These are phyloP conservation scores for Drosophila tsacasi DNA, from an alignment of 1,140 invertebrate genomes.

Conservation along the genomic window DNA sequence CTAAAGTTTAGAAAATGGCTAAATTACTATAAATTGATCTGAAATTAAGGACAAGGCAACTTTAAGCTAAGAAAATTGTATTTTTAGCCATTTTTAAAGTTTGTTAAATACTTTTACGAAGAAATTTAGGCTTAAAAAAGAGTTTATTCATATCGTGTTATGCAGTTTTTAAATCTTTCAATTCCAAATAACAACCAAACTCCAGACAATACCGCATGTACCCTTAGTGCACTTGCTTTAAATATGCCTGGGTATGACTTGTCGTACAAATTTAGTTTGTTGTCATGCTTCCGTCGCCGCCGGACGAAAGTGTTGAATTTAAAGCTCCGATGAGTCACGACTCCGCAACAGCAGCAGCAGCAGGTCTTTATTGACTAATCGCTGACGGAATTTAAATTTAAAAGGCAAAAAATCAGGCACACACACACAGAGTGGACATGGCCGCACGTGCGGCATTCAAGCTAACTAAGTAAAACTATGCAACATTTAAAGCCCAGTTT, in stretches of 20 bases:
- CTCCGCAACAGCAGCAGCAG: constrained; percentile 6
- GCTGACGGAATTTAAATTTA: constrained; percentile 46
- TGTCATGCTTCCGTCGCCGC: constrained; percentile 44
- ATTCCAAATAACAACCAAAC: background rate
- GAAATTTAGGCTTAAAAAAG: no score
- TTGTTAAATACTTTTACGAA: background rate
- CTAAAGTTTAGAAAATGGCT: background rate
- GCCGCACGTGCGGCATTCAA: constrained; percentile 30
- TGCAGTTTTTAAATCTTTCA: no score
- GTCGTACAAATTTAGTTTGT: constrained; percentile 42
- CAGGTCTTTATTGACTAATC: constrained; percentile 47
- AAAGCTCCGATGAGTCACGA: constrained; percentile 40
- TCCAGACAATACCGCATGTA: constrained; percentile 3
- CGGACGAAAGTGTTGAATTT: constrained; percentile 39
- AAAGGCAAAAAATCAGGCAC: constrained; percentile 27
- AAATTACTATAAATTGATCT: background rate
- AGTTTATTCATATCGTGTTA: no score
- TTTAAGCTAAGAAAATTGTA: background rate
- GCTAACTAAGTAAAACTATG: constrained; percentile 11
- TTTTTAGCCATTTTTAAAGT: no score
- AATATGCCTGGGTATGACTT: constrained; percentile 29
- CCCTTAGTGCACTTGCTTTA: constrained; percentile 12
- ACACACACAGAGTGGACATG: constrained; percentile 12
- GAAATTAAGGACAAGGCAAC: background rate
- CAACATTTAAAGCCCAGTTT: constrained; percentile 41